phyloP scores from a whole-genome alignment of 2,888 invertebrate genomes.

The Morpho deidamia region DNA sequence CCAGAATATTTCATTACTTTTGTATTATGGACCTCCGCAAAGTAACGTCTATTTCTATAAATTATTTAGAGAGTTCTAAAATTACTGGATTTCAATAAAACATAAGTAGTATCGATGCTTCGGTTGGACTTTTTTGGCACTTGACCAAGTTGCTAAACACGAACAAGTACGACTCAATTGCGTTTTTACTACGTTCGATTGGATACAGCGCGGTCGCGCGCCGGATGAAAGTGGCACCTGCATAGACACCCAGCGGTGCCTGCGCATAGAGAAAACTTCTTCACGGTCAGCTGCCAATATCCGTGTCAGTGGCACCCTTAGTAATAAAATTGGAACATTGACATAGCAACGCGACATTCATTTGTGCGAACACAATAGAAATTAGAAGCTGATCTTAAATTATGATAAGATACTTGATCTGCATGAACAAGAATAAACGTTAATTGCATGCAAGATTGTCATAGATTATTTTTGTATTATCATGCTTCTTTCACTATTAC shows the following conservation, averaged over 20 bases:
- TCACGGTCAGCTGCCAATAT: constrained; percentile 46
- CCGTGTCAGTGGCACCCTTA: constrained; percentile 15
- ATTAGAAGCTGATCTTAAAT: too few relatives aligned
- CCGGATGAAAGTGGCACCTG: constrained; percentile 41
- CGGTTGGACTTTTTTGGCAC: constrained; percentile 2
- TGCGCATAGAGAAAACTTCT: constrained; percentile 50
- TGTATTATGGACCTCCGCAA: too few relatives aligned
- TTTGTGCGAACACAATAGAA: not conserved
- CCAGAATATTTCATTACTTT: too few relatives aligned
- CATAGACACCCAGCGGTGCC: constrained; percentile 25
- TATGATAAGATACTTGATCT: too few relatives aligned
- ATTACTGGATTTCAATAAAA: too few relatives aligned
- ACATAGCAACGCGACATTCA: not conserved
- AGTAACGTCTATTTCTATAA: too few relatives aligned
- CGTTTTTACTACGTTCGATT: constrained; percentile 18
- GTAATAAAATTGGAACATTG: constrained; percentile 3
- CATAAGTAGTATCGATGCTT: too few relatives aligned
- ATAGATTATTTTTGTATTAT: too few relatives aligned
- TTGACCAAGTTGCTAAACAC: constrained; percentile 8
- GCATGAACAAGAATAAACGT: too few relatives aligned
- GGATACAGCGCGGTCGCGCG: constrained; percentile 31
- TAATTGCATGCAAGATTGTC: too few relatives aligned
- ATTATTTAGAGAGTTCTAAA: too few relatives aligned
- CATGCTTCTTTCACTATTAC: too few relatives aligned
- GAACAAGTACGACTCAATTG: constrained; percentile 7